Percentiles rank a stretch among this genome's conserved stretches.
Conservation (phyloP, 1,140 invertebrate species). For the Goniozus legneri region DNA sequence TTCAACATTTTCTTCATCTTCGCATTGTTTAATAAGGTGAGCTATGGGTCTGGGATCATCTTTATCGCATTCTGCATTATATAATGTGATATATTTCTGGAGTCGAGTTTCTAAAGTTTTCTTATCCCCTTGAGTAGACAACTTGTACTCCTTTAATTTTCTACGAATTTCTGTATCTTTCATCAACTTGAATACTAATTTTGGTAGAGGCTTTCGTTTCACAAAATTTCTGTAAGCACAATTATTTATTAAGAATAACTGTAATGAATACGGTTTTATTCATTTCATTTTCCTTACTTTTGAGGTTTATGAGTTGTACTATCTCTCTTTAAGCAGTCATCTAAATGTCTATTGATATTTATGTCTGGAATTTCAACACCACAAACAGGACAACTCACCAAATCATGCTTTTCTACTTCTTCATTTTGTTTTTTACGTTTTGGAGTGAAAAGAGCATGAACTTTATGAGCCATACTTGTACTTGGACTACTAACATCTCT, state of each 20-base stretch:
- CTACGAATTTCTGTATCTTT: conserved; percentile 55
- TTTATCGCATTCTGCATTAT: conserved; percentile 57
- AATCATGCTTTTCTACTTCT: conserved; percentile 13
- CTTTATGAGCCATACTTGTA: conserved; percentile 26
- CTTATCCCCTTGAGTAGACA: conserved; percentile 52
- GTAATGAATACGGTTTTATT: not conserved
- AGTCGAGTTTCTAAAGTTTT: conserved; percentile 49
- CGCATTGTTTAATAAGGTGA: conserved; percentile 50
- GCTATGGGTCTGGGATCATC: conserved; percentile 42
- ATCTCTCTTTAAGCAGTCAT: conserved; percentile 53
- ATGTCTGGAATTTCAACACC: conserved; percentile 46
- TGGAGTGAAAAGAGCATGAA: conserved; percentile 37
- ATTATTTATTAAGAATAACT: conserved; percentile 3
- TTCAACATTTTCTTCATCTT: conserved; percentile 50
- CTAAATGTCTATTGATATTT: conserved; percentile 57
- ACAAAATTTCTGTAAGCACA: conserved; percentile 21
- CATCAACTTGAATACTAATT: conserved; percentile 58
- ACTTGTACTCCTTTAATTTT: conserved; percentile 54
- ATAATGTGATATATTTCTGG: conserved; percentile 49
- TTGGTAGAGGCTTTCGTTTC: conserved; percentile 53
- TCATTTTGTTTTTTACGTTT: conserved; percentile 22
- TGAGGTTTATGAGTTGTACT: conserved; percentile 11
- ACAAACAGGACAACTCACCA: conserved; percentile 58
- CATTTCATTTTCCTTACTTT: conserved; percentile 15
- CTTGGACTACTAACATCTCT: conserved; percentile 33